Evolutionary conservation across 2,888 invertebrate species (phyloP).

Genomic region (Zaprionus bogoriensis): DNA sequence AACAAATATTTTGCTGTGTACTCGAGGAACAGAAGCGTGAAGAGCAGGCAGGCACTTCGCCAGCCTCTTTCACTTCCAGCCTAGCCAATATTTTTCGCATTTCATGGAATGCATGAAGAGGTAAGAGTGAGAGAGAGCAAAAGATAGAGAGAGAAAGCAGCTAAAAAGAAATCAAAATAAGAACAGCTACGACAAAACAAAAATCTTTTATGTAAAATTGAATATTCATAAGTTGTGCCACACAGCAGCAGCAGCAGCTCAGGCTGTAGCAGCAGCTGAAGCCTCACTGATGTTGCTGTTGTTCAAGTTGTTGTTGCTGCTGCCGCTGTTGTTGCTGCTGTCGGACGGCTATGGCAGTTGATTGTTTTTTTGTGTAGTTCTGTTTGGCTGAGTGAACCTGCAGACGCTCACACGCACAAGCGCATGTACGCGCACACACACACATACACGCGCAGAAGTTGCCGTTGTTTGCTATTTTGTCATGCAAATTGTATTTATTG

Average conservation of each 20-base stretch:
- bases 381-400: conserved; percentile 74
- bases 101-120: conserved; percentile 58
- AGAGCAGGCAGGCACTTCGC: not conserved
- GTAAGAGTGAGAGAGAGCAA: conserved; percentile 2
- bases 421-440: not conserved
- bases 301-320: conserved; percentile 13
- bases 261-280: conserved; percentile 30
- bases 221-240: conserved; percentile 74
- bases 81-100: conserved; percentile 58
- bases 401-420: conserved; percentile 37
- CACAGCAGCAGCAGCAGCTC: conserved; percentile 23
- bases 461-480: conserved; percentile 76
- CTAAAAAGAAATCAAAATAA: conserved; percentile 64
- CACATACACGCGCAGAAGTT: conserved; percentile 47
- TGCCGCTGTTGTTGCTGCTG: conserved; percentile 23
- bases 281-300: conserved; percentile 40
- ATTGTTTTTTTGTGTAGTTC: conserved; percentile 76
- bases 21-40: not conserved
- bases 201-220: conserved; percentile 77
- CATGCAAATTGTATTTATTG: conserved; percentile 77
- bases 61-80: conserved; percentile 15
- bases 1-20: not conserved
- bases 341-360: conserved; percentile 57
- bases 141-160: conserved; percentile 7
- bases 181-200: conserved; percentile 61